phyloP scores from a whole-genome alignment of 2,797 vertebrate species.

The Notoglanidium macrostoma region DNA sequence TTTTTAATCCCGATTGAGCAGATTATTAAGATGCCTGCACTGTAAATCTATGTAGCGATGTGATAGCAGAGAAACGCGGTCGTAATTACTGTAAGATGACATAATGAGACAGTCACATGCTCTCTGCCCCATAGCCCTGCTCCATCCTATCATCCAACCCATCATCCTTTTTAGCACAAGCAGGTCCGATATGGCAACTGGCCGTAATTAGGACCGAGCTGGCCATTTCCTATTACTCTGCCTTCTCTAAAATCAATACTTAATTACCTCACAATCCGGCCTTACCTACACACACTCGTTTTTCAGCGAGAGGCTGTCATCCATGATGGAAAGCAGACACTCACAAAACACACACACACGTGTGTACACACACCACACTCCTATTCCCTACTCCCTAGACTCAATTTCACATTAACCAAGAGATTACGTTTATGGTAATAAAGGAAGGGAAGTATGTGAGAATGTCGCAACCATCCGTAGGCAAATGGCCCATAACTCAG shows the following conservation, averaged over 20 bases:
- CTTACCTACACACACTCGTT: slow-evolving; percentile 36
- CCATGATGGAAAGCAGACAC: slow-evolving; percentile 43
- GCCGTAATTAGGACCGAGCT: slow-evolving; percentile 64
- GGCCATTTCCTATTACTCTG: slow-evolving; percentile 71
- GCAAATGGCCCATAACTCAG: slow-evolving; percentile 68
- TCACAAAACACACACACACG: slow-evolving; percentile 25
- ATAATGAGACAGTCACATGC: slow-evolving; percentile 30
- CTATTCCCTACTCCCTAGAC: slow-evolving; percentile 38
- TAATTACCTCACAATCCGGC: slow-evolving; percentile 73
- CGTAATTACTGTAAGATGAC: slow-evolving; percentile 46
- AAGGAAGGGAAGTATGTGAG: slow-evolving; percentile 67
- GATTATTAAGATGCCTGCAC: neutral
- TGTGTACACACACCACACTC: slow-evolving; percentile 51
- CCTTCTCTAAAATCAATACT: slow-evolving; percentile 76
- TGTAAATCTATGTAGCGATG: neutral
- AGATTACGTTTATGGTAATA: slow-evolving; percentile 71
- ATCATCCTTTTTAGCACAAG: slow-evolving; percentile 32
- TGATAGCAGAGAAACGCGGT: neutral
- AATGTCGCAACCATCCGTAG: slow-evolving; percentile 64
- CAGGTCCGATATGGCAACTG: slow-evolving; percentile 48
- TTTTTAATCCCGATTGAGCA: neutral
- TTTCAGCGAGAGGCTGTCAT: slow-evolving; percentile 44
- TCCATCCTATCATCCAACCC: slow-evolving; percentile 18
- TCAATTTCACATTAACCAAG: slow-evolving; percentile 63
- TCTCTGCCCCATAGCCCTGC: slow-evolving; percentile 39